Evolutionary conservation across 2,113 vertebrate genomes (phyloP).

Genomic region (Salminus brasiliensis): DNA sequence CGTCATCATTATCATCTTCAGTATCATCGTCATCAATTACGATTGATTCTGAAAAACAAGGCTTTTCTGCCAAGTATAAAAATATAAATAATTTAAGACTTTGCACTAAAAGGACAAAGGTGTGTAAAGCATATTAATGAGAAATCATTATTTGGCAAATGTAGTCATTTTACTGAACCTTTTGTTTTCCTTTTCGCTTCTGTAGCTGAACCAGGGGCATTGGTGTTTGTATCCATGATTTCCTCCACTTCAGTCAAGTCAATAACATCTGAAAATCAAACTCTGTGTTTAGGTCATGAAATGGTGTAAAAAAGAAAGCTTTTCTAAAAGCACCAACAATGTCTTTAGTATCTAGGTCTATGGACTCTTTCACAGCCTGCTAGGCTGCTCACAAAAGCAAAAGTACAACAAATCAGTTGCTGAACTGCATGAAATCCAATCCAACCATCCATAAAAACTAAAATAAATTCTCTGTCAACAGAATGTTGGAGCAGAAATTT

Average conservation of each 20-base stretch:
- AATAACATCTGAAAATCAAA: constrained; percentile 59
- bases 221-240: constrained; percentile 33
- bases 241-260: constrained; percentile 54
- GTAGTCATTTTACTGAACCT: constrained; percentile 14
- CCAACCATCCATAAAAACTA: too few species aligned
- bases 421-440: too few species aligned
- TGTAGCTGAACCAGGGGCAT: background rate
- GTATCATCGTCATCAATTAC: constrained; percentile 39
- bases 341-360: too few species aligned
- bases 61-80: background rate
- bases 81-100: background rate
- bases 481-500: too few species aligned
- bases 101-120: background rate
- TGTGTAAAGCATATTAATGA: background rate
- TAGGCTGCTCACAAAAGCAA: too few species aligned
- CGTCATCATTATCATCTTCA: background rate
- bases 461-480: too few species aligned
- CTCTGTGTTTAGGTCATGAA: background rate
- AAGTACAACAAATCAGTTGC: too few species aligned
- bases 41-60: background rate
- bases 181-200: background rate
- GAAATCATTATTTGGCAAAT: background rate
- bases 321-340: background rate
- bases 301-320: background rate
- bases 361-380: too few species aligned